Conservation (phyloP, 2,888 invertebrate genomes). For the Gastracanthus pulcherrimus region DNA sequence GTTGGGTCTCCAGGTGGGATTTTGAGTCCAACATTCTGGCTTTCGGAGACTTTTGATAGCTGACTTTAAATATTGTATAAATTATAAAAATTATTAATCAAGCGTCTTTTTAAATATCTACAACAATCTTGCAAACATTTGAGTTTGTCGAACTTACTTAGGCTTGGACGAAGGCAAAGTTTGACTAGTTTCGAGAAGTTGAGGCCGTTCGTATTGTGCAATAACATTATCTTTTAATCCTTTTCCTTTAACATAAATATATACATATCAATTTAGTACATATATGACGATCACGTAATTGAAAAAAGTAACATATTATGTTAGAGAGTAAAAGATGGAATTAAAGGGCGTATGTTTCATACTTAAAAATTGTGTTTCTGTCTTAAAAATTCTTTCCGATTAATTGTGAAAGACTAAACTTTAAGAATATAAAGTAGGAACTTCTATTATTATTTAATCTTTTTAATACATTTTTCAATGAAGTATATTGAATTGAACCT, state of each 20-base stretch:
- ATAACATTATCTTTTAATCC: conserved; percentile 67
- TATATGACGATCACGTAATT: too few relatives aligned
- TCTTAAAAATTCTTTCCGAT: too few relatives aligned
- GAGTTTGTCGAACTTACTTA: conserved; percentile 58
- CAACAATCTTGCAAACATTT: neutral
- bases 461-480: too few relatives aligned
- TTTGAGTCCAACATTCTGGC: conserved; percentile 59
- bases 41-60: conserved; percentile 58
- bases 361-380: too few relatives aligned
- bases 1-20: conserved; percentile 71
- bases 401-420: too few relatives aligned
- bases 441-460: too few relatives aligned
- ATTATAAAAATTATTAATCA: conserved; percentile 54
- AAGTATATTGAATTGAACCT: too few relatives aligned
- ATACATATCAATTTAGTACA: too few relatives aligned
- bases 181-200: conserved; percentile 64
- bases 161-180: conserved; percentile 52
- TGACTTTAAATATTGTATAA: conserved; percentile 62
- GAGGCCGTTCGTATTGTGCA: conserved; percentile 65
- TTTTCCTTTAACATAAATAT: conserved; percentile 67
- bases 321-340: too few relatives aligned
- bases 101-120: neutral
- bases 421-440: too few relatives aligned
- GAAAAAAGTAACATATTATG: too few relatives aligned
- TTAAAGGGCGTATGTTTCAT: too few relatives aligned